A percentile compares a stretch with the other conserved stretches of the same genome.
Conservation (phyloP, 1,140 invertebrate species). For the Adoxophyes honmai region DNA sequence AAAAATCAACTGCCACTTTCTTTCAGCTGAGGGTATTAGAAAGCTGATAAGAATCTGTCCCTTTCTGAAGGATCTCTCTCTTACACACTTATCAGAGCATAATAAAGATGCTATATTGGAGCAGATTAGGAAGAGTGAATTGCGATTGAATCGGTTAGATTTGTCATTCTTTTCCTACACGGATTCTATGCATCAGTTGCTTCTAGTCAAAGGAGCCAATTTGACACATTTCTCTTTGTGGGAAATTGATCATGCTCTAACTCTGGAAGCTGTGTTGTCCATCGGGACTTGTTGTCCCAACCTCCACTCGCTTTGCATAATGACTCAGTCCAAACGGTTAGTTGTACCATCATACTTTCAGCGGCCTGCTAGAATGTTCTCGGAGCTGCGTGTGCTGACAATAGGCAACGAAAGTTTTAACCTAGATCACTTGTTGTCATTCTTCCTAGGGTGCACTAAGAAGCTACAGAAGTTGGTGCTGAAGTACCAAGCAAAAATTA, state of each 20-base stretch:
- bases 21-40: constrained; percentile 59
- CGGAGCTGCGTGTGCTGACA: constrained; percentile 51
- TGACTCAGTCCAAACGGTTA: constrained; percentile 63
- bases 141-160: constrained; percentile 55
- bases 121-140: constrained; percentile 55
- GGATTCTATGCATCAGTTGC: constrained; percentile 51
- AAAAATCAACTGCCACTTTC: constrained; percentile 70
- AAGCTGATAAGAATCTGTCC: constrained; percentile 70
- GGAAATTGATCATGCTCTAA: constrained; percentile 65
- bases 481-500: constrained; percentile 63
- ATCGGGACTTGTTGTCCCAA: constrained; percentile 64
- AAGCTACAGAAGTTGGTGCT: constrained; percentile 57
- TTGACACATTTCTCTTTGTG: constrained; percentile 69
- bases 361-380: constrained; percentile 53
- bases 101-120: constrained; percentile 67
- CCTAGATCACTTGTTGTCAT: constrained; percentile 55
- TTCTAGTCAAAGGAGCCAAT: constrained; percentile 58
- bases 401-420: constrained; percentile 66
- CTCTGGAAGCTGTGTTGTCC: constrained; percentile 52
- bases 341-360: constrained; percentile 52
- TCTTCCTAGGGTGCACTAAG: constrained; percentile 57
- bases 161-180: constrained; percentile 69
- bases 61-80: constrained; percentile 55
- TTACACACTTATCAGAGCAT: constrained; percentile 62
- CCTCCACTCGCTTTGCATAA: constrained; percentile 50